phyloP scores from a whole-genome alignment of 2,888 invertebrate species.

The Polyommatus iphigenia region DNA sequence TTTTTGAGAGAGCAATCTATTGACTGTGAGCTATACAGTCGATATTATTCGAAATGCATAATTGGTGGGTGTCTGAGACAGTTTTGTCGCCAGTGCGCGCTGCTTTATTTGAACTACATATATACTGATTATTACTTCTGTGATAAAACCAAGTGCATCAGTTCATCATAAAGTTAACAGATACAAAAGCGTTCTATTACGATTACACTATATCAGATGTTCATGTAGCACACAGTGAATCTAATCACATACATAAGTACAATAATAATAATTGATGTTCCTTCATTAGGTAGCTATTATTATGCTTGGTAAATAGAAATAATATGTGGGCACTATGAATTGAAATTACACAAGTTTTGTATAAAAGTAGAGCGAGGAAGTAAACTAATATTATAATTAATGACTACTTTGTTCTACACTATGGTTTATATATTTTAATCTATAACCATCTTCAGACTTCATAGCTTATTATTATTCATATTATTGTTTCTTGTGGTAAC shows the following conservation, averaged over 20 bases:
- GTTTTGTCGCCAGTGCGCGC: not conserved
- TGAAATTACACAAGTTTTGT: not conserved
- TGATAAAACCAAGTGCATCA: not conserved
- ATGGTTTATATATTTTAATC: conserved; percentile 20
- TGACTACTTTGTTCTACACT: conserved; percentile 23
- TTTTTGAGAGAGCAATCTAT: too few relatives aligned
- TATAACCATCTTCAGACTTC: conserved; percentile 10
- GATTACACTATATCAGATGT: conserved; percentile 20
- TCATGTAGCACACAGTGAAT: conserved; percentile 26
- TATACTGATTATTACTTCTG: not conserved
- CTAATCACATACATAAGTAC: conserved; percentile 12
- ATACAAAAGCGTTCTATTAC: conserved; percentile 17
- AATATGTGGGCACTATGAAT: not conserved
- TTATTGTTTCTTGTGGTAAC: conserved; percentile 56
- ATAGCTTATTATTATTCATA: conserved; percentile 30
- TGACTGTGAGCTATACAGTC: not conserved
- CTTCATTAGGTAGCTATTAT: conserved; percentile 25
- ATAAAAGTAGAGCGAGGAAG: conserved; percentile 2
- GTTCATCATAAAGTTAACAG: not conserved
- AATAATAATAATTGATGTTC: conserved; percentile 6
- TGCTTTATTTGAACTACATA: not conserved
- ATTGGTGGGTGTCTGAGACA: not conserved
- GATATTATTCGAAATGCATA: too few relatives aligned
- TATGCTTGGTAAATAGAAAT: conserved; percentile 16
- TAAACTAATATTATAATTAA: conserved; percentile 16